These are phyloP conservation scores for Odontesthes bonariensis DNA, from an alignment of 2,113 vertebrate species.

Conservation along the genomic window DNA sequence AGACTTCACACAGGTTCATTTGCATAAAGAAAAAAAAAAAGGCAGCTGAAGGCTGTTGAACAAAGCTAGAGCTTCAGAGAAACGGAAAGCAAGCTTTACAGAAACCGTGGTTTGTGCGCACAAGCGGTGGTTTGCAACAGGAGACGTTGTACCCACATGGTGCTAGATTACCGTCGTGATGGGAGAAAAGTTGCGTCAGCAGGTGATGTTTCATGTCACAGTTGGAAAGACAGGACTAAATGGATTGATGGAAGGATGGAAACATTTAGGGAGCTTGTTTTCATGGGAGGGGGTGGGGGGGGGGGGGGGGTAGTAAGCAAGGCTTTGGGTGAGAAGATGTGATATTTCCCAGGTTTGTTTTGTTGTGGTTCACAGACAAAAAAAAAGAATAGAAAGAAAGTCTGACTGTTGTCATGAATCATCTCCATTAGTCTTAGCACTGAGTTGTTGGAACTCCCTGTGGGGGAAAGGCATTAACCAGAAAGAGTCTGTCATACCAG, in stretches of 20 bases:
- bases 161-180: constrained; percentile 52
- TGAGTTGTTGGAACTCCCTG: constrained; percentile 45
- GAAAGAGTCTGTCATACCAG: constrained; percentile 45
- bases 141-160: constrained; percentile 52
- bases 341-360: constrained; percentile 23
- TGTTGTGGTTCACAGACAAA: background rate
- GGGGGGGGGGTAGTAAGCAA: background rate
- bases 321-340: background rate
- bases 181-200: constrained; percentile 46
- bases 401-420: constrained; percentile 50
- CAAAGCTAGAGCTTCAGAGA: constrained; percentile 74
- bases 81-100: constrained; percentile 77
- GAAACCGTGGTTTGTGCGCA: constrained; percentile 71
- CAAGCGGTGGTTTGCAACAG: constrained; percentile 31
- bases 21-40: constrained; percentile 47
- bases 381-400: background rate
- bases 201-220: background rate
- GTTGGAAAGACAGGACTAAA: background rate
- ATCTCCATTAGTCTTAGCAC: constrained; percentile 19
- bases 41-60: constrained; percentile 50
- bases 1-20: constrained; percentile 49
- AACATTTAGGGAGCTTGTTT: constrained; percentile 37
- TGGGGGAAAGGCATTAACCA: constrained; percentile 48
- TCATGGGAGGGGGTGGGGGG: no score
- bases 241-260: constrained; percentile 25